Conservation (phyloP, 2,888 invertebrate species). For the Pheosia gnoma region DNA sequence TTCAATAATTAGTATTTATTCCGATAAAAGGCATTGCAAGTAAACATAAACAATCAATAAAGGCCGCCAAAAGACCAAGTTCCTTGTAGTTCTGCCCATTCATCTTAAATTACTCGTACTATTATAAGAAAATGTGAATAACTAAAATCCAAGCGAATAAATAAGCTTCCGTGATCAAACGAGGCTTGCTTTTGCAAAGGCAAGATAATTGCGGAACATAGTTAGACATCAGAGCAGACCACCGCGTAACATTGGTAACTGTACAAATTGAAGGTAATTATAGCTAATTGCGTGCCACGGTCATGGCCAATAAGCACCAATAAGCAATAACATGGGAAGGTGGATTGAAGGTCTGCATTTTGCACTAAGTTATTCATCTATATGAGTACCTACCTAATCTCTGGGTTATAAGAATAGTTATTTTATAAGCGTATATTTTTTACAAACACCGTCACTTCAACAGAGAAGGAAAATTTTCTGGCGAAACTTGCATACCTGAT, state of each 20-base stretch:
- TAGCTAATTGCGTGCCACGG: slow-evolving; percentile 80
- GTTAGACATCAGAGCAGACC: slow-evolving; percentile 64
- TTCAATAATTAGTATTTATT: too few species aligned
- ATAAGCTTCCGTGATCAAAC: slow-evolving; percentile 57
- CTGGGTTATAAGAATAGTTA: not conserved
- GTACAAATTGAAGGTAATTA: slow-evolving; percentile 82
- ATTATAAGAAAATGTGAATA: slow-evolving; percentile 19
- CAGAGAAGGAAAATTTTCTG: too few species aligned
- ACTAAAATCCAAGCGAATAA: slow-evolving; percentile 38
- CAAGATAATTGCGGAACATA: slow-evolving; percentile 67
- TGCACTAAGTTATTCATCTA: slow-evolving; percentile 30
- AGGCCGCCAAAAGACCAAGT: too few species aligned
- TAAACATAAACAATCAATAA: too few species aligned
- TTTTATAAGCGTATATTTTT: too few species aligned
- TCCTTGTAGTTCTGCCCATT: too few species aligned
- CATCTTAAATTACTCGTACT: not conserved
- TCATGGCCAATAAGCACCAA: slow-evolving; percentile 84
- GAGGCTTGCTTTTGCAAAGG: slow-evolving; percentile 66
- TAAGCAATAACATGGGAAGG: slow-evolving; percentile 78
- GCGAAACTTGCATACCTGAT: too few species aligned
- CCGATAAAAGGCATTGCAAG: too few species aligned
- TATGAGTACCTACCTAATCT: not conserved
- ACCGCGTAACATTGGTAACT: slow-evolving; percentile 71
- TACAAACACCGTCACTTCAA: too few species aligned
- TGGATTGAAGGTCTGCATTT: slow-evolving; percentile 58